These are phyloP conservation scores for Acrossocheilus wenchowensis DNA, from an alignment of 2,797 vertebrate species.

Conservation along the genomic window DNA sequence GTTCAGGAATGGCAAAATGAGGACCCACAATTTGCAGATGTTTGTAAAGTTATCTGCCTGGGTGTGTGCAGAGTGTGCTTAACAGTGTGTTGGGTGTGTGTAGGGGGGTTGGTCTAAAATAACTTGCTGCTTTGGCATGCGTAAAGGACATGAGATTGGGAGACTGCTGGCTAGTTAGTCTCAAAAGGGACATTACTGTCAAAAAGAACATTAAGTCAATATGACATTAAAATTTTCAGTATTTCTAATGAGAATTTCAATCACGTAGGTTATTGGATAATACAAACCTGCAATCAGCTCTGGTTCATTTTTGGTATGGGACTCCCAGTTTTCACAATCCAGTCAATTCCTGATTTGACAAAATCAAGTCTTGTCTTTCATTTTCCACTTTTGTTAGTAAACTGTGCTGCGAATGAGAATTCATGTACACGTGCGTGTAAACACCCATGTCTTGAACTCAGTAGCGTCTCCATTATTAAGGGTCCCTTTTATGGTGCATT, in stretches of 20 bases:
- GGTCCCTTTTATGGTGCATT: slow-evolving; percentile 52
- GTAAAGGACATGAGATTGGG: slow-evolving; percentile 42
- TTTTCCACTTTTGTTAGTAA: background rate
- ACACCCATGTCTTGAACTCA: background rate
- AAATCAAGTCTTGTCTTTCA: background rate
- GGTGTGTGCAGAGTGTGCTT: slow-evolving; percentile 79
- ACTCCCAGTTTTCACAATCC: no score
- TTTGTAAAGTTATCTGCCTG: slow-evolving; percentile 77
- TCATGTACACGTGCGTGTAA: background rate
- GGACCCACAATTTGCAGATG: slow-evolving; percentile 88
- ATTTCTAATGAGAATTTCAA: background rate
- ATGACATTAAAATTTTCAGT: background rate
- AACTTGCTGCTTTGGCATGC: slow-evolving; percentile 78
- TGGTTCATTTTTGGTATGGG: slow-evolving; percentile 12
- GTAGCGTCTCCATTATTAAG: background rate
- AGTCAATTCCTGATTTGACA: background rate
- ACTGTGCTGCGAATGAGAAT: background rate
- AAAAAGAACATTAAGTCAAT: background rate
- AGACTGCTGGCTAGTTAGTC: slow-evolving; percentile 11
- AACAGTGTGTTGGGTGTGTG: slow-evolving; percentile 50
- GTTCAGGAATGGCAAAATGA: slow-evolving; percentile 68
- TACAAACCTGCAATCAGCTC: slow-evolving; percentile 46
- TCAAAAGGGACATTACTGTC: background rate
- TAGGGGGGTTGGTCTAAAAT: slow-evolving; percentile 74
- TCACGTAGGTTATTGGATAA: slow-evolving; percentile 63